Base-by-base conservation (phyloP, 2,113 vertebrate genomes). In the Pelvicachromis taeniatus region DNA sequence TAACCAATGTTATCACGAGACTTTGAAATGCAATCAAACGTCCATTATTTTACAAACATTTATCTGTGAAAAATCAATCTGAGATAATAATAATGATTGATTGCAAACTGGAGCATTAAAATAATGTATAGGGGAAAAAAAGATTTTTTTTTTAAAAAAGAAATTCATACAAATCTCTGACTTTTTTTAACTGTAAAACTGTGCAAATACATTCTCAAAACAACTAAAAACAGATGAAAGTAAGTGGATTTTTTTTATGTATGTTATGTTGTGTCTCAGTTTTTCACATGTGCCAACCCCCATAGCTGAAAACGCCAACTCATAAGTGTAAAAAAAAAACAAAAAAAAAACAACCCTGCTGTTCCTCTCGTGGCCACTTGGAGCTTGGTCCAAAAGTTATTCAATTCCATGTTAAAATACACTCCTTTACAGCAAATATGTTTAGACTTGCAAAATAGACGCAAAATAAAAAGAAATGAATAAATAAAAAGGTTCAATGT, bases 1-100 rank as follows among this genome's bases (percentile, higher is more conserved):
- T 75, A 82, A 88, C 90, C 91, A 83, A 85, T 88, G 91, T 87
- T 92, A 93, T 96, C 95, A 91, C 94, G 95, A 95, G 94, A 95
- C 88, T 91, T 93, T 85, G 78, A 91, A 82, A 90, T 33, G 55
- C 77, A 82, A 77, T 78, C 75, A 85, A 13, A 85, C 77, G 79
- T 50, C 58, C 50, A 58, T 23, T n/a, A 12, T 55, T 82, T 78
- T 50, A 78, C 38, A 29, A 55, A 23, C 65, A 45, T 48, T 59
- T 59, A 54, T 35, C 52, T 9, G 26, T 31, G 4, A 17, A 52
- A 52, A 50, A 50, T 33, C 12, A 70, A 38, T 63, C 33, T 63
- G 33, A 63, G 59, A 63, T n/a, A 63, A 21, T 63, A 63, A 63
- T 63, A 13, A 63, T 63, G 59, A 63, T 13, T 21, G 33, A 38